A percentile compares a stretch with the other conserved stretches of the same genome.
These are phyloP conservation scores for Podarcis muralis DNA, from an alignment of 2,113 vertebrate species.

Conservation along the genomic window DNA sequence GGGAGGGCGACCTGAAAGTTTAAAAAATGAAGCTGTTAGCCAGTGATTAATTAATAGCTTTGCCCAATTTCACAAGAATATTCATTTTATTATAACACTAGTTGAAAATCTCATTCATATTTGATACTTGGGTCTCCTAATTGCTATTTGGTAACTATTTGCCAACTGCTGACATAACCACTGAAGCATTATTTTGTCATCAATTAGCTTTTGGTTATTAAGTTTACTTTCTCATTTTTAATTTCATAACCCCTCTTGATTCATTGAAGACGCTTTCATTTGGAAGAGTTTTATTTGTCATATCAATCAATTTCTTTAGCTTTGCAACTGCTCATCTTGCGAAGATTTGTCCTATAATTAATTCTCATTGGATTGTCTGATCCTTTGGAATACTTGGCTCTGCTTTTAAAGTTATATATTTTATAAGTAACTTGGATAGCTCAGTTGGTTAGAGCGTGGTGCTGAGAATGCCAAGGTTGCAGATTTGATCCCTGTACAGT, in stretches of 20 bases:
- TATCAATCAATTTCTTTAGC: neutral
- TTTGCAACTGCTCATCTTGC: neutral
- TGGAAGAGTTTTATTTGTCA: neutral
- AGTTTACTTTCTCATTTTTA: neutral
- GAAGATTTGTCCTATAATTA: too few relatives aligned
- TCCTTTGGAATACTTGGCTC: too few relatives aligned
- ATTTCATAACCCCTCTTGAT: neutral
- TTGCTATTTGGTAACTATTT: neutral
- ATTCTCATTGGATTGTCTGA: too few relatives aligned
- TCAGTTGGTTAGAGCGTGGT: too few relatives aligned
- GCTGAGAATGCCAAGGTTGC: too few relatives aligned
- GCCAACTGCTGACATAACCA: neutral
- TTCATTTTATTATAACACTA: neutral
- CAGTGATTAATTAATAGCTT: neutral
- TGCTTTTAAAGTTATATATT: neutral
- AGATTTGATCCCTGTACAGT: too few relatives aligned
- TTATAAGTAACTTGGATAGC: neutral
- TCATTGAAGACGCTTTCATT: neutral
- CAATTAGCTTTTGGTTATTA: neutral
- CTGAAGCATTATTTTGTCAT: neutral
- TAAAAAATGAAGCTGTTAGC: neutral
- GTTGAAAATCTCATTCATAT: neutral
- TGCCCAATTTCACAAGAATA: neutral
- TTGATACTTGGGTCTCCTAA: neutral
- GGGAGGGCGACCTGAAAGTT: neutral